These are phyloP conservation scores for Sinonovacula constricta DNA, from an alignment of 1,140 invertebrate species.

Conservation along the genomic window DNA sequence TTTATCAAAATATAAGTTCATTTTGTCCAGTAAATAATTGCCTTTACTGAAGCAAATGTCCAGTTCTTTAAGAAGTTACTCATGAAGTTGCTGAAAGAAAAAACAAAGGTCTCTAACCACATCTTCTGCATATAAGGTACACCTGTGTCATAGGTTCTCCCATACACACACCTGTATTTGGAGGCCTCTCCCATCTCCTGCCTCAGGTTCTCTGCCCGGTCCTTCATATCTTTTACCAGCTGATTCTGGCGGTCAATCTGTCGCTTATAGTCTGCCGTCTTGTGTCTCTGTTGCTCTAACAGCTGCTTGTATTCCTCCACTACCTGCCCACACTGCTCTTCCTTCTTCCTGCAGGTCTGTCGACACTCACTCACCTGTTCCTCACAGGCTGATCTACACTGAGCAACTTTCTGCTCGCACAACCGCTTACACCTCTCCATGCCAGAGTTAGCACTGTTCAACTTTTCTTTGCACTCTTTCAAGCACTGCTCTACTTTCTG, in stretches of 20 bases:
- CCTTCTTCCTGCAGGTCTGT: background rate
- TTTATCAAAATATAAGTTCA: too few relatives aligned
- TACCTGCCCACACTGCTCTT: background rate
- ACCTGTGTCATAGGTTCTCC: too few relatives aligned
- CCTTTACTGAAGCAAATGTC: too few relatives aligned
- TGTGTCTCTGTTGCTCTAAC: slow-evolving; percentile 23
- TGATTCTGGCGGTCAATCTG: slow-evolving; percentile 26
- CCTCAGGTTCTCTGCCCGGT: background rate
- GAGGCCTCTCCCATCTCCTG: background rate
- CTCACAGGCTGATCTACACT: background rate
- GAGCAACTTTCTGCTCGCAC: background rate
- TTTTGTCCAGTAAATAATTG: too few relatives aligned
- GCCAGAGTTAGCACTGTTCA: background rate
- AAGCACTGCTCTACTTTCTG: background rate
- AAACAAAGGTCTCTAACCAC: too few relatives aligned
- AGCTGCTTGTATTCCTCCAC: background rate
- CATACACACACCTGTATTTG: slow-evolving; percentile 10
- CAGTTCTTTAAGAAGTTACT: too few relatives aligned
- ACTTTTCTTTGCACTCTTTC: background rate
- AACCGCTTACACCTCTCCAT: background rate
- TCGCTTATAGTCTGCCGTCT: slow-evolving; percentile 17
- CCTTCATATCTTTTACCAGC: slow-evolving; percentile 16
- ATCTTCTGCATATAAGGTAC: too few relatives aligned
- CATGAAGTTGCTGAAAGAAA: too few relatives aligned
- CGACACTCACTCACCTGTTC: background rate